These are phyloP conservation scores for Vanacampus margaritifer DNA, from an alignment of 2,113 vertebrate genomes.

Conservation along the genomic window DNA sequence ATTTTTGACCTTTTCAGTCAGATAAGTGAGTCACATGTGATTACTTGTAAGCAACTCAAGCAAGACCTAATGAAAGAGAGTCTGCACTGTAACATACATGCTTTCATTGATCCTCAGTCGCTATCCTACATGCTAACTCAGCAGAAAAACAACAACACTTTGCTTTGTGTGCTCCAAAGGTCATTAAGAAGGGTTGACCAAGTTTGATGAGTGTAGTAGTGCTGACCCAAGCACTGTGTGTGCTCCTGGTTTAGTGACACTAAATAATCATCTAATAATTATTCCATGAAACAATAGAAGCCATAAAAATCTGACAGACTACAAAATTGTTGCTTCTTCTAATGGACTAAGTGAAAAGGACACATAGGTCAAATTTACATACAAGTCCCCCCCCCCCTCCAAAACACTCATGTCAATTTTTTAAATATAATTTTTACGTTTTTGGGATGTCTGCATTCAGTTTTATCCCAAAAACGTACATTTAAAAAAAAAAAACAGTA, in stretches of 20 bases:
- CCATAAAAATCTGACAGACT: too few relatives aligned
- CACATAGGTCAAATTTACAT: too few relatives aligned
- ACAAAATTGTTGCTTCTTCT: background rate
- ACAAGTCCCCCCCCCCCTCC: too few relatives aligned
- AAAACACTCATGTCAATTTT: too few relatives aligned
- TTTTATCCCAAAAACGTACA: too few relatives aligned
- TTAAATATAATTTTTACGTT: too few relatives aligned
- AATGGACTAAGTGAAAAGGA: background rate
- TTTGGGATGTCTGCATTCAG: too few relatives aligned
- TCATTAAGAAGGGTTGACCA: conserved; percentile 44
- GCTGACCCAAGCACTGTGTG: conserved; percentile 31
- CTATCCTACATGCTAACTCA: conserved; percentile 42
- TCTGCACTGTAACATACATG: conserved; percentile 14
- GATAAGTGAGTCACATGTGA: conserved; percentile 30
- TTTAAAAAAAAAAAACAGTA: too few relatives aligned
- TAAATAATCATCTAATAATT: background rate
- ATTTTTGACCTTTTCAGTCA: conserved; percentile 30
- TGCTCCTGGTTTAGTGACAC: conserved; percentile 7
- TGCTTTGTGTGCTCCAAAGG: conserved; percentile 60
- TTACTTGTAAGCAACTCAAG: conserved; percentile 10
- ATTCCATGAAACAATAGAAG: background rate
- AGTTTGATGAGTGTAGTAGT: conserved; percentile 32
- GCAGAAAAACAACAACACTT: conserved; percentile 49
- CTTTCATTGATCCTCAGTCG: conserved; percentile 33
- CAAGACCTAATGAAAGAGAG: conserved; percentile 26